Evolutionary conservation across 2,888 invertebrate species (phyloP).

Genomic region (Tiliacea citrago): DNA sequence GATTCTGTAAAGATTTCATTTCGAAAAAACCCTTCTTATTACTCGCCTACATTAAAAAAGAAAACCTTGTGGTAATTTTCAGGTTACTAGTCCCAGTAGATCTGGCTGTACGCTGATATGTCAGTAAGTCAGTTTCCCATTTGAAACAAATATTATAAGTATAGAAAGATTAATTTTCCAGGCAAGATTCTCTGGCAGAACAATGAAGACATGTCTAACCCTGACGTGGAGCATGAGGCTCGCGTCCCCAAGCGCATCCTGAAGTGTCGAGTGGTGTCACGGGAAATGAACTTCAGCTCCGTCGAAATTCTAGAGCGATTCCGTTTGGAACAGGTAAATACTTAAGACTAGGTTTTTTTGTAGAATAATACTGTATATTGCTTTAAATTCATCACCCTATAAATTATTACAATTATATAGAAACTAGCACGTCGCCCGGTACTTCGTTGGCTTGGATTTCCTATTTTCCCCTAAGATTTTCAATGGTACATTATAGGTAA

Average conservation of each 20-base stretch:
- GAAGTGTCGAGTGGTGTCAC: slow-evolving; percentile 97
- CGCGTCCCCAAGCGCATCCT: slow-evolving; percentile 99
- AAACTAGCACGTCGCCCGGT: no score
- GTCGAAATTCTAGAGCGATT: slow-evolving; percentile 98
- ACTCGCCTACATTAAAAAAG: not conserved
- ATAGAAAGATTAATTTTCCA: slow-evolving; percentile 67
- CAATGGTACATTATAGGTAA: no score
- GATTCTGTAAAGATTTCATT: not conserved
- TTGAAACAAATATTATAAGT: not conserved
- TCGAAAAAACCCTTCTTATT: not conserved
- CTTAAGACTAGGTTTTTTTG: no score
- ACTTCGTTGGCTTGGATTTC: no score
- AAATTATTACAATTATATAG: not conserved
- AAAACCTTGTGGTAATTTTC: not conserved
- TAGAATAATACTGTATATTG: not conserved
- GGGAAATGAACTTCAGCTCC: slow-evolving; percentile 97
- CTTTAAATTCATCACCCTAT: not conserved
- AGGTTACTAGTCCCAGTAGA: not conserved
- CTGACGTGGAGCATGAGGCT: slow-evolving; percentile 98
- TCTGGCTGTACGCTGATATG: not conserved
- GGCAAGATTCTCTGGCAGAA: slow-evolving; percentile 99
- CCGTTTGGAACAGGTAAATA: slow-evolving; percentile 94
- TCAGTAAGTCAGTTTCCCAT: not conserved
- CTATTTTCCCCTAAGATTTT: no score
- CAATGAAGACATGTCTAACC: slow-evolving; percentile 97